phyloP scores from a whole-genome alignment of 2,797 vertebrate genomes.

The Synaphobranchus kaupii region DNA sequence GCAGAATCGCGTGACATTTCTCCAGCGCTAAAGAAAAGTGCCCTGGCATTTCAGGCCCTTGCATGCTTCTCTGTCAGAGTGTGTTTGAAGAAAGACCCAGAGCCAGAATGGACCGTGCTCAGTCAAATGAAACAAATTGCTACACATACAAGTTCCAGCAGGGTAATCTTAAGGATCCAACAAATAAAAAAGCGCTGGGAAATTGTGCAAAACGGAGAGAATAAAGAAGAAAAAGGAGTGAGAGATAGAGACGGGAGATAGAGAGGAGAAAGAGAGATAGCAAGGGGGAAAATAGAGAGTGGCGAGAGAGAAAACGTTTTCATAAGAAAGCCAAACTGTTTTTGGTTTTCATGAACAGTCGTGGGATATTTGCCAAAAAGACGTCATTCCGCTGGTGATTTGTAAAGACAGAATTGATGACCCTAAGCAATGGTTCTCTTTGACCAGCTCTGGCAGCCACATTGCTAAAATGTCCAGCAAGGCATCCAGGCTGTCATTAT shows the following conservation, averaged over 20 bases:
- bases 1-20: constrained; percentile 13
- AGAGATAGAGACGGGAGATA: constrained; percentile 8
- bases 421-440: not conserved
- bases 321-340: constrained; percentile 1
- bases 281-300: constrained; percentile 1
- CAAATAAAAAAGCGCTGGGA: constrained; percentile 9
- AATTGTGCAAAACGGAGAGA: not conserved
- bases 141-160: not conserved
- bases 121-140: constrained; percentile 6
- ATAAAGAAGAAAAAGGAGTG: not conserved
- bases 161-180: not conserved
- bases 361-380: constrained; percentile 2
- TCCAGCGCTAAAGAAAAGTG: not conserved
- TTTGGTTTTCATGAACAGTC: constrained; percentile 34
- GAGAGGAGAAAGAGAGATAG: not conserved
- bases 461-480: not conserved
- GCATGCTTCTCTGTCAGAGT: not conserved
- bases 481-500: constrained; percentile 3
- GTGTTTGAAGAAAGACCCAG: not conserved
- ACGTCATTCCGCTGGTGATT: constrained; percentile 41
- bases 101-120: not conserved
- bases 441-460: constrained; percentile 22
- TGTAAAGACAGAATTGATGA: constrained; percentile 20
- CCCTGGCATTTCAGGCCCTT: constrained; percentile 2
- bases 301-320: not conserved